Percentiles rank a stretch among this genome's conserved stretches.
Conservation (phyloP, 2,888 invertebrate genomes). For the Ypsolopha scabrella region DNA sequence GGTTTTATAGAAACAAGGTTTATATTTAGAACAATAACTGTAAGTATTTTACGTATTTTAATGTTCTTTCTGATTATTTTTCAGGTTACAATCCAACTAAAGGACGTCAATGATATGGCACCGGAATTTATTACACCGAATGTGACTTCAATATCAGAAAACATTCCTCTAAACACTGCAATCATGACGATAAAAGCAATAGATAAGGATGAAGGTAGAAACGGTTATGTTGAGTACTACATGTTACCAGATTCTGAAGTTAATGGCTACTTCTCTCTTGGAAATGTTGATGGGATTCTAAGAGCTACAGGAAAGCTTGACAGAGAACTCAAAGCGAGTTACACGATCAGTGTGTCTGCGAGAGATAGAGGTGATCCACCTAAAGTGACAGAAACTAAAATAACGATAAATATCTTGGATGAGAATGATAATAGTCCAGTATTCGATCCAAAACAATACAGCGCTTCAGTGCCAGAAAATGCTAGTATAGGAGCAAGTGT, state of each 20-base stretch:
- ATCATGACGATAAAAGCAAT: slow-evolving; percentile 90
- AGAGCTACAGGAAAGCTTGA: slow-evolving; percentile 89
- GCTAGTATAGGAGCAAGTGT: slow-evolving; percentile 94
- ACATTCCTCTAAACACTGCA: slow-evolving; percentile 87
- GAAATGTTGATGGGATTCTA: slow-evolving; percentile 88
- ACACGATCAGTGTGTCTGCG: slow-evolving; percentile 83
- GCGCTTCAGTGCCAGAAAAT: slow-evolving; percentile 91
- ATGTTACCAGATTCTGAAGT: slow-evolving; percentile 75
- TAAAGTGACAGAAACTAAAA: slow-evolving; percentile 75
- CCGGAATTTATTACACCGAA: slow-evolving; percentile 88
- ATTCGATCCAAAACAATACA: slow-evolving; percentile 91
- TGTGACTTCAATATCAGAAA: slow-evolving; percentile 84
- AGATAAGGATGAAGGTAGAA: slow-evolving; percentile 91
- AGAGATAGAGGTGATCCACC: slow-evolving; percentile 90
- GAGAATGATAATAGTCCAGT: slow-evolving; percentile 93
- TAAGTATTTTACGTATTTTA: too few relatives aligned
- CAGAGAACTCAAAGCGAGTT: slow-evolving; percentile 82
- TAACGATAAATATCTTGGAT: slow-evolving; percentile 82
- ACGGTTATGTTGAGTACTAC: slow-evolving; percentile 91
- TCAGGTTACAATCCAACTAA: slow-evolving; percentile 87
- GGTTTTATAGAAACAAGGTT: not conserved
- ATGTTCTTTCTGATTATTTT: slow-evolving; percentile 12
- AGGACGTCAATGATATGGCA: slow-evolving; percentile 93
- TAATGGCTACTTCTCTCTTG: slow-evolving; percentile 82
- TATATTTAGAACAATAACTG: slow-evolving; percentile 6